Conservation (phyloP, 2,888 invertebrate species). For the Megaustenia siamemsis region DNA sequence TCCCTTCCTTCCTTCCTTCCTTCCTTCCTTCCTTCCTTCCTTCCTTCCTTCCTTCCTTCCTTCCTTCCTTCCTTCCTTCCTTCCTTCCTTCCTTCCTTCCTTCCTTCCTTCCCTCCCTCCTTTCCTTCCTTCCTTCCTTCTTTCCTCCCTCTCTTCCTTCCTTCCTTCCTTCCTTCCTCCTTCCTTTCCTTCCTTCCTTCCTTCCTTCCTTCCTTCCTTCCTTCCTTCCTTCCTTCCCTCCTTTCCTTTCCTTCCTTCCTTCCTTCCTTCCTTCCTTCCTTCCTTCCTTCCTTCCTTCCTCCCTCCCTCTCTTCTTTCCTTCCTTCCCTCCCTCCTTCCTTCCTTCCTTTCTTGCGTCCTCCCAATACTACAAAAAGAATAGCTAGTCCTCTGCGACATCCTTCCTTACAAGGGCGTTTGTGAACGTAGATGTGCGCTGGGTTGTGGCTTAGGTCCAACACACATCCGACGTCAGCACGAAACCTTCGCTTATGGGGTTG, state of each 20-base stretch:
- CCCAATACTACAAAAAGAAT: too few relatives aligned
- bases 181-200: neutral
- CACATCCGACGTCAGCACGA: too few relatives aligned
- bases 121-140: neutral
- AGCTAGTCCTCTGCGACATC: too few relatives aligned
- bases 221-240: neutral
- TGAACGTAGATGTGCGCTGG: too few relatives aligned
- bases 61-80: neutral
- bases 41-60: neutral
- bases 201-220: neutral
- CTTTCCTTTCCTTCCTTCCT: neutral
- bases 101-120: neutral
- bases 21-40: neutral
- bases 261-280: neutral
- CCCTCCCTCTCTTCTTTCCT: neutral
- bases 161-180: neutral
- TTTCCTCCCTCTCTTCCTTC: neutral
- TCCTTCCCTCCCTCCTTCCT: neutral
- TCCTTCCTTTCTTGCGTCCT: too few relatives aligned
- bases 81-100: neutral
- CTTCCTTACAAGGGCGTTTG: too few relatives aligned
- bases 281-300: neutral
- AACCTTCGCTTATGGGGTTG: too few relatives aligned
- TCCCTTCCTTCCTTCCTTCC: neutral
- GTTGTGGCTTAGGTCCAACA: too few relatives aligned